A percentile compares a stretch with the other conserved stretches of the same genome.
phyloP scores from a whole-genome alignment of 2,888 invertebrate species.

The Ornithoptera alexandrae region DNA sequence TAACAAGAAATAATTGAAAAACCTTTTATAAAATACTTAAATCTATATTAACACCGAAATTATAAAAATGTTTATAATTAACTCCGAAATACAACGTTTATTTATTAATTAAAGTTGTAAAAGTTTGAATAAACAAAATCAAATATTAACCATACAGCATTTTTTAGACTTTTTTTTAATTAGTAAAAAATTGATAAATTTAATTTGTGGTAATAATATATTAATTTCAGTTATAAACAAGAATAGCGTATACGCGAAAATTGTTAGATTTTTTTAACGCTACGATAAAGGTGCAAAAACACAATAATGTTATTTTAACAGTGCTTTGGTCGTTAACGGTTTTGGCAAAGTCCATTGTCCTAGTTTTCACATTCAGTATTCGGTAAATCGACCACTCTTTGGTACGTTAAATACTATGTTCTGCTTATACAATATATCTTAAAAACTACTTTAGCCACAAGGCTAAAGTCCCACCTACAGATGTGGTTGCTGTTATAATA shows the following conservation, averaged over 20 bases:
- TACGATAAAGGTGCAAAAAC: slow-evolving; percentile 5
- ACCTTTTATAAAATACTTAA: too few species aligned
- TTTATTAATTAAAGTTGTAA: too few species aligned
- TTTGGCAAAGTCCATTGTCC: slow-evolving; percentile 21
- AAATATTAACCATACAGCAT: too few species aligned
- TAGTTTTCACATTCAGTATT: slow-evolving; percentile 25
- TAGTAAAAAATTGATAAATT: too few species aligned
- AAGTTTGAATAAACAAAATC: too few species aligned
- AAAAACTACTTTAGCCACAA: background rate
- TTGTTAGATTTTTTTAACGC: slow-evolving; percentile 1
- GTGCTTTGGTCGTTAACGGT: slow-evolving; percentile 23
- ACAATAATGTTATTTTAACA: slow-evolving; percentile 22
- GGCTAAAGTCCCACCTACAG: background rate
- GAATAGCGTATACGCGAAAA: background rate
- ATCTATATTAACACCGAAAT: too few species aligned
- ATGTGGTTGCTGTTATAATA: background rate
- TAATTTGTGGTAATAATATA: too few species aligned
- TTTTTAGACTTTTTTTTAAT: too few species aligned
- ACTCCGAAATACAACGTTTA: too few species aligned
- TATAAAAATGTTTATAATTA: too few species aligned
- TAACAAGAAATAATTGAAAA: too few species aligned
- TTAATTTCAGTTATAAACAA: too few species aligned
- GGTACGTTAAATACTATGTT: slow-evolving; percentile 18
- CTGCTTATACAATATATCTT: slow-evolving; percentile 2
- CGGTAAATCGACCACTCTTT: slow-evolving; percentile 16